Base-by-base conservation (phyloP, 2,888 invertebrate species). In the Scaptomyza caliginosa region DNA sequence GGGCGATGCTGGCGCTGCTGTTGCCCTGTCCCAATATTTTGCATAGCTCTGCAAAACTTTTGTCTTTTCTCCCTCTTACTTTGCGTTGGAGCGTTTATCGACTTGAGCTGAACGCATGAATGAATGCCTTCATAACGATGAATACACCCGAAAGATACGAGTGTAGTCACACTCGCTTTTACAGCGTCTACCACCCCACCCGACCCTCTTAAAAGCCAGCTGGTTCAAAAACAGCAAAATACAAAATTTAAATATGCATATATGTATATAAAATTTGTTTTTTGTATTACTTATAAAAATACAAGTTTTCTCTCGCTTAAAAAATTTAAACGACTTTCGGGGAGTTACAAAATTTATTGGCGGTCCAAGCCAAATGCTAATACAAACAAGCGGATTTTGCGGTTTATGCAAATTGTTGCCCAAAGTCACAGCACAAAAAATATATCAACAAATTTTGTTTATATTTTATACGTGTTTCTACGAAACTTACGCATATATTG, bases 341-440 rank as follows among this genome's bases (percentile, higher is more conserved):
- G 52, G 36, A 60, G 58, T 57, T 60, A 62, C 66, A 51, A 73
- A 83, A 79, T 73, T 83, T 86, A 86, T 83, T 74, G 74, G 58
- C 54, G 50, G 32, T 45, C 65, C 49, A 51, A 40, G 58, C 59
- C 63, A 62, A 81, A 81, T 81, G 85, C 81, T 77, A 81, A 81
- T 81, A 72, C 81, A 82, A 81, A 75, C 81, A 86, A 82, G 78
- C 85, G 81, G 87, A 82, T 81, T 86, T 86, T 82, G 87, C 75
- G 81, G 81, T 75, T 82, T 82, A 82, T 82, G 81, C 81, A 86
- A 82, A 82, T 82, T 43, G 16, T 46, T 50, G 57, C 48, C 62
- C 68, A 71, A 67, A 77, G 57, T 60, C 58, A 74, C 50, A 51
- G 46, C 39, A 56, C 43, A 64, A 82, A 68, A 68, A 62, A 34